A percentile compares a stretch with the other conserved stretches of the same genome.
Evolutionary conservation across 2,888 invertebrate species (phyloP).

Genomic region (Epicampocera succincta): DNA sequence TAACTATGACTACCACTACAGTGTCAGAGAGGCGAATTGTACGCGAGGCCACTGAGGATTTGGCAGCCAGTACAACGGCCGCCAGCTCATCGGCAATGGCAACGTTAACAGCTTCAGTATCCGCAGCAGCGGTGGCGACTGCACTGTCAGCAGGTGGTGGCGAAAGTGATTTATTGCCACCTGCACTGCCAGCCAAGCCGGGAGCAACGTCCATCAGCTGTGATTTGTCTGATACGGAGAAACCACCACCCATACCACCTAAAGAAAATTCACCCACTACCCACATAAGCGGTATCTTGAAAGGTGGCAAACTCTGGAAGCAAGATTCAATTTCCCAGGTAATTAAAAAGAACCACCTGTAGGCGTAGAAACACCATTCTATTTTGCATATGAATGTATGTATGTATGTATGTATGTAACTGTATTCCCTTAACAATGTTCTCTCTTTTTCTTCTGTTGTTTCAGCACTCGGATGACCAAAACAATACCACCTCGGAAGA

Average conservation of each 20-base stretch:
- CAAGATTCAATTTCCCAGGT: slow-evolving; percentile 84
- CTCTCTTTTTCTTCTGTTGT: not conserved
- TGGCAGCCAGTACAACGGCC: slow-evolving; percentile 66
- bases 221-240: slow-evolving; percentile 74
- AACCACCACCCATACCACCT: slow-evolving; percentile 78
- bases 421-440: too few relatives aligned
- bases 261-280: slow-evolving; percentile 83
- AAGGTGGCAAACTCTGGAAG: slow-evolving; percentile 90
- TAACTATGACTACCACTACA: slow-evolving; percentile 85
- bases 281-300: slow-evolving; percentile 87
- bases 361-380: not conserved
- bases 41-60: slow-evolving; percentile 79
- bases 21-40: slow-evolving; percentile 86
- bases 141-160: slow-evolving; percentile 45
- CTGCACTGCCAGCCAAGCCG: slow-evolving; percentile 71
- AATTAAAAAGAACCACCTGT: slow-evolving; percentile 44
- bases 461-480: slow-evolving; percentile 78
- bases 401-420: too few relatives aligned
- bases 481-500: slow-evolving; percentile 81
- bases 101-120: slow-evolving; percentile 38
- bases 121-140: too few relatives aligned
- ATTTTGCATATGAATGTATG: not conserved
- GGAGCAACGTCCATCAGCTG: slow-evolving; percentile 42
- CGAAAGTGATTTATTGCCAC: slow-evolving; percentile 64
- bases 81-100: slow-evolving; percentile 51